phyloP scores from a whole-genome alignment of 64 coral and sea anemone genomes.

The Actinia equina region DNA sequence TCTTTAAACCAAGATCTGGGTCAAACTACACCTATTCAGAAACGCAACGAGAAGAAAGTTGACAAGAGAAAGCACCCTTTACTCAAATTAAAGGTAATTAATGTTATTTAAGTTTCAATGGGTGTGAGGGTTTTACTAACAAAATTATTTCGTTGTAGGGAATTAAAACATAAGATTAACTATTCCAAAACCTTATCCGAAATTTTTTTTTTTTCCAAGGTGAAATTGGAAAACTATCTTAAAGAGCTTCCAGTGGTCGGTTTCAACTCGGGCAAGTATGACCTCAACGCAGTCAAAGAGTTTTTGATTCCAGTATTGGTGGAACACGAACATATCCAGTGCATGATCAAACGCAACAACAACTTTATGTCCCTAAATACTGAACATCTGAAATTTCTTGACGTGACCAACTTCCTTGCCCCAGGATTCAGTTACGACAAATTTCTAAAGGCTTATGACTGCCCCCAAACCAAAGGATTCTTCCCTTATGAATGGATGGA shows the following conservation, averaged over 20 bases:
- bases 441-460: constrained; percentile 47
- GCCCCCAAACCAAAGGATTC: constrained; percentile 28
- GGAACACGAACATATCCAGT: neutral
- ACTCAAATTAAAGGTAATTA: neutral
- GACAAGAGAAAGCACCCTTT: neutral
- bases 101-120: neutral
- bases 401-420: constrained; percentile 33
- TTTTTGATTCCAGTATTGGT: constrained; percentile 36
- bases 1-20: constrained; percentile 16
- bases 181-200: neutral
- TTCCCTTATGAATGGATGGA: constrained; percentile 32
- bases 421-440: constrained; percentile 25
- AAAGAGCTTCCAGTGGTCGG: constrained; percentile 41
- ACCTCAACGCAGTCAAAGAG: constrained; percentile 11
- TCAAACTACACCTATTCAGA: neutral
- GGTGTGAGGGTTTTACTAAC: neutral
- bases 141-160: too few relatives aligned
- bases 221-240: constrained; percentile 8
- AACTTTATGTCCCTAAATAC: constrained; percentile 31
- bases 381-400: constrained; percentile 12
- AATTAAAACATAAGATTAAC: too few relatives aligned
- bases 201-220: neutral
- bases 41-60: neutral
- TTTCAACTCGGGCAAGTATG: constrained; percentile 37
- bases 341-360: constrained; percentile 26